phyloP scores from a whole-genome alignment of 2,113 vertebrate species.

The Aegotheles bennettii region DNA sequence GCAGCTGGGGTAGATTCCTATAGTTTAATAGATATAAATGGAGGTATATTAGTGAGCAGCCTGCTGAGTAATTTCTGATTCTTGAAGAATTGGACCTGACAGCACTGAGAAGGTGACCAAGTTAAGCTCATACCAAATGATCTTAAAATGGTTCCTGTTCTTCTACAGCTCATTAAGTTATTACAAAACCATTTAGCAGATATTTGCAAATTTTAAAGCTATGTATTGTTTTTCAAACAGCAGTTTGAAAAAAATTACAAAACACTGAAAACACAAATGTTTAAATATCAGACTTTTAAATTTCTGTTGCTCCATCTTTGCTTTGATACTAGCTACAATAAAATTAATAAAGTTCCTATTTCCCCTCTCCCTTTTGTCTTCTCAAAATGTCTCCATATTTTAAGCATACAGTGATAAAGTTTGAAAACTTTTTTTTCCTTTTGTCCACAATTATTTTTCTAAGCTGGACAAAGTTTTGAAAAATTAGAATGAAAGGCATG shows the following conservation, averaged over 20 bases:
- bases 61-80: neutral
- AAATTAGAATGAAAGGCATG: neutral
- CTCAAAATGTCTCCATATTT: neutral
- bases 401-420: neutral
- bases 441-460: neutral
- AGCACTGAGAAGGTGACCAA: neutral
- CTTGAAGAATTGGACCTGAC: neutral
- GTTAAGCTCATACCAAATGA: neutral
- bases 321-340: neutral
- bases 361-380: neutral
- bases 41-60: neutral
- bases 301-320: neutral
- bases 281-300: neutral
- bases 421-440: neutral
- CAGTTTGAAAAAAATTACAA: neutral
- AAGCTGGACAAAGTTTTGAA: neutral
- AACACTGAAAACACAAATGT: neutral
- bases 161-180: neutral
- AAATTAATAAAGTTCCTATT: neutral
- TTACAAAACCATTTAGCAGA: neutral
- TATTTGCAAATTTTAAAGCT: neutral
- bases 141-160: neutral
- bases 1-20: neutral
- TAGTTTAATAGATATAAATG: neutral
- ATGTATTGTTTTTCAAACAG: neutral